These are phyloP conservation scores for Silurus lanzhouensis DNA, from an alignment of 2,797 vertebrate species.

Conservation along the genomic window DNA sequence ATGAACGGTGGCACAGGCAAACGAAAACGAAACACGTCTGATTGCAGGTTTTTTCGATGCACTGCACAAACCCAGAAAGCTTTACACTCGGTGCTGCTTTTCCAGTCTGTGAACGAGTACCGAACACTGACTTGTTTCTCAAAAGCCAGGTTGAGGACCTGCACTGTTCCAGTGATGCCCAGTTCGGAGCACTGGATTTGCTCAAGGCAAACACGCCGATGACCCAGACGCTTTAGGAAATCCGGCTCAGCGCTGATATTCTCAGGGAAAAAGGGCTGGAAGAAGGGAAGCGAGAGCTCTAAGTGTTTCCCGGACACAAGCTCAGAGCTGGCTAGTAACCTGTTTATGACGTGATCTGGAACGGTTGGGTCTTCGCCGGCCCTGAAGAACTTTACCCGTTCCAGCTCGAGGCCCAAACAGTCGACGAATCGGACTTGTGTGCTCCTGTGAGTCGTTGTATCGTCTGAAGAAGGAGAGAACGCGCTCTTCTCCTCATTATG, in stretches of 20 bases:
- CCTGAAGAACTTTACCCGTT: conserved; percentile 87
- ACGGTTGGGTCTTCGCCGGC: conserved; percentile 81
- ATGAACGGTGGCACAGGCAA: conserved; percentile 88
- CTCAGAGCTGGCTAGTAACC: conserved; percentile 86
- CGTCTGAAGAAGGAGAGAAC: conserved; percentile 77
- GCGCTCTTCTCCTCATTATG: conserved; percentile 79
- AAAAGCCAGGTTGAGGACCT: conserved; percentile 86
- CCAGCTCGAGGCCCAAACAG: conserved; percentile 86
- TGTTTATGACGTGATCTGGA: conserved; percentile 86
- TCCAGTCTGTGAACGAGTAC: conserved; percentile 91
- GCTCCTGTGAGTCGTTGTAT: conserved; percentile 64
- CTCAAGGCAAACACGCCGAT: conserved; percentile 83
- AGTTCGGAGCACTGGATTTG: conserved; percentile 82
- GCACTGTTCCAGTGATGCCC: conserved; percentile 83
- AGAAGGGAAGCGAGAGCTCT: conserved; percentile 81
- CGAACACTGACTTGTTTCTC: conserved; percentile 84
- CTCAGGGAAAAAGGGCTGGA: conserved; percentile 84
- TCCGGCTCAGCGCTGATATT: conserved; percentile 71
- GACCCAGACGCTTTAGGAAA: conserved; percentile 75
- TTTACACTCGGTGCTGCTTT: conserved; percentile 70
- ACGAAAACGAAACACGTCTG: conserved; percentile 84
- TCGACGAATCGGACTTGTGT: conserved; percentile 91
- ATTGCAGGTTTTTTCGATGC: conserved; percentile 46
- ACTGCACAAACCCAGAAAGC: conserved; percentile 78
- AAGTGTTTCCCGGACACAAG: conserved; percentile 75